Evolutionary conservation across 2,113 vertebrate genomes (phyloP), one percentile per base, ranked within the genome.

Genomic region (Okapia johnstoni): DNA sequence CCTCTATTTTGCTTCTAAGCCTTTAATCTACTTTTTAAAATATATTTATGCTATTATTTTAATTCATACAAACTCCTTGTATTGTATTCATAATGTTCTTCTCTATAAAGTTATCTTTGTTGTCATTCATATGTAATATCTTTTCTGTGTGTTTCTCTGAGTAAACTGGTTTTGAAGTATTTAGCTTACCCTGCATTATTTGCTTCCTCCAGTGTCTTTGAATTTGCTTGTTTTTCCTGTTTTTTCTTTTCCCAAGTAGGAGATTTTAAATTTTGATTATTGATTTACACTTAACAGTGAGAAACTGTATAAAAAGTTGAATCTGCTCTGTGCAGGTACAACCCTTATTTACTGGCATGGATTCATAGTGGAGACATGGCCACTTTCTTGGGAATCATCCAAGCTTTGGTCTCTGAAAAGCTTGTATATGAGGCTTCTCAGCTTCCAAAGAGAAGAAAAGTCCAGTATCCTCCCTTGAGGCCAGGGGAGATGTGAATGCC

Each of bases 401-500:
- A 83, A 83, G 7, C 17, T 79, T 76, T 46, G 15, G 14, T 36
- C 54, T 57, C 12, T 43, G 8, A 40, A 86, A 58, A 48, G 28
- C 2, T 58, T 87, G n/a, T 57, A 9, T 28, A 76, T 83, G 28
- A n/a, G 19, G 0, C 7, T 93, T 92, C 13, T 66, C 12, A 52
- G 15, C 6, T n/a, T 66, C 11, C 11, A 40, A 77, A 50, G 25
- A 61, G 10, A 63, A 3, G 6, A n/a, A 25, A 1, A 79, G 15
- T 23, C 13, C 8, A 87, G 11, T 13, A 12, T 46, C 50, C 11
- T 76, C 88, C 14, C 66, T 36, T 81, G 26, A 57, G 12, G 3
- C 0, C 19, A 4, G 4, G 19, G 12, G 6, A 2, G 4, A 30
- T 83, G n/a, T 40, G 14, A 79, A 5, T 25, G 2, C 7, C 80